Base-by-base conservation (phyloP, 2,888 invertebrate species). In the Trissoscelio sp. region DNA sequence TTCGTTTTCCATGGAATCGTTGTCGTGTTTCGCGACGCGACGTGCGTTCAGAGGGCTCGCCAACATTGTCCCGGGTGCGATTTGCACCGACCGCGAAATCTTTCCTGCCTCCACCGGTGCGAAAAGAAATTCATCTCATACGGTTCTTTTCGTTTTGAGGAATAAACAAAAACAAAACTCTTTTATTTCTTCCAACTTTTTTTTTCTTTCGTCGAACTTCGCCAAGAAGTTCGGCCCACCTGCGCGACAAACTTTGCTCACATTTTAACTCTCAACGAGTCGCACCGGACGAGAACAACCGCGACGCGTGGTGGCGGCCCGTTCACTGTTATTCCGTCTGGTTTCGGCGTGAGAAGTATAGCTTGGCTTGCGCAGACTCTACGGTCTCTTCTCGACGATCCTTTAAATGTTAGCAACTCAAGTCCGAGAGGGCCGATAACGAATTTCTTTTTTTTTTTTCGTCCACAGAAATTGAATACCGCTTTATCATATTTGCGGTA, bases 261-360 rank as follows among this genome's bases (percentile, higher is more conserved):
- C 72, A 72, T 60, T 39, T 48, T 39, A 34, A 16, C 9, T 3
- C 34, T 2, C 39, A 12, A n/a, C 44, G 5, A 39, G 51, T 55
- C 64, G 57, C 62, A 64, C 37, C 58, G 51, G 39, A 70, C 83
- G 81, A 82, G 80, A 85, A 85, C 85, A 88, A 87, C 88, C 90
- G 88, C 89, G 85, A 88, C 88, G 88, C 88, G 88, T 88, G 89
- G 84, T 86, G 85, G 88, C 89, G 88, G 86, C 85, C 78, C 89
- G 90, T 89, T 87, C 84, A 90, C 90, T 90, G 89, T 87, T 85
- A 72, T 84, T 69, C 58, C 55, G 37, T 62, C 46, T 44, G 62
- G 14, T 58, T 69, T 77, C 60, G 62, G 39, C 22, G 39, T 51
- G 22, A 62, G 55, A 55, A 74, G 73, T 74, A n/a, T n/a, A 9